phyloP scores from a whole-genome alignment of 2,797 vertebrate species.

The Acipenser ruthenus region DNA sequence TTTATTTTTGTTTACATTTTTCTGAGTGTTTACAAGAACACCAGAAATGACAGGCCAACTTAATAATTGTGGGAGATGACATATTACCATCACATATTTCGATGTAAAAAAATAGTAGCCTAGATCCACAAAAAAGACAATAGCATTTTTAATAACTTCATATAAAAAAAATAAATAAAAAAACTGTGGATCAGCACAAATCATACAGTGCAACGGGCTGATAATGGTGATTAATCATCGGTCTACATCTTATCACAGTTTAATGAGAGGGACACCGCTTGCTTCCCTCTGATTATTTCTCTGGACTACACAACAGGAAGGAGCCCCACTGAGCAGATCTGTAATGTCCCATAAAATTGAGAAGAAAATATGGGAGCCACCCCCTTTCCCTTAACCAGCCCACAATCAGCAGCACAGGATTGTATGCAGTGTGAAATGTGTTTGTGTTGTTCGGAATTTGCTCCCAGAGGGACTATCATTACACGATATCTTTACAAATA shows the following conservation, averaged over 20 bases:
- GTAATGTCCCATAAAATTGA: neutral
- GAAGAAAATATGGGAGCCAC: neutral
- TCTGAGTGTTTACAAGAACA: too few relatives aligned
- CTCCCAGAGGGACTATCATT: neutral
- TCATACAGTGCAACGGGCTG: neutral
- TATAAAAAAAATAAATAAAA: neutral
- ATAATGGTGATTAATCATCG: neutral
- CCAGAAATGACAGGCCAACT: too few relatives aligned
- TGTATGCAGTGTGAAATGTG: neutral
- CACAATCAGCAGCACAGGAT: neutral
- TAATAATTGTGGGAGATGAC: neutral
- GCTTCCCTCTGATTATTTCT: neutral
- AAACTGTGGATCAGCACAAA: neutral
- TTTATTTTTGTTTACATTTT: too few relatives aligned
- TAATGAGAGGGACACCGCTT: neutral
- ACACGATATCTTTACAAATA: neutral
- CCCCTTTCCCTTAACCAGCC: neutral
- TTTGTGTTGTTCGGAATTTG: neutral
- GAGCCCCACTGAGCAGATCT: neutral
- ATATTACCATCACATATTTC: neutral
- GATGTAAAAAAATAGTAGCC: neutral
- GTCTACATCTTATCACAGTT: neutral
- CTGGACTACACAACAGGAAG: constrained; percentile 1
- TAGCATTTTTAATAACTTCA: neutral
- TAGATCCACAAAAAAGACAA: neutral